Percentiles rank a stretch among this genome's conserved stretches.
Conservation (phyloP, 2,888 invertebrate species). For the Dynastes grantii region DNA sequence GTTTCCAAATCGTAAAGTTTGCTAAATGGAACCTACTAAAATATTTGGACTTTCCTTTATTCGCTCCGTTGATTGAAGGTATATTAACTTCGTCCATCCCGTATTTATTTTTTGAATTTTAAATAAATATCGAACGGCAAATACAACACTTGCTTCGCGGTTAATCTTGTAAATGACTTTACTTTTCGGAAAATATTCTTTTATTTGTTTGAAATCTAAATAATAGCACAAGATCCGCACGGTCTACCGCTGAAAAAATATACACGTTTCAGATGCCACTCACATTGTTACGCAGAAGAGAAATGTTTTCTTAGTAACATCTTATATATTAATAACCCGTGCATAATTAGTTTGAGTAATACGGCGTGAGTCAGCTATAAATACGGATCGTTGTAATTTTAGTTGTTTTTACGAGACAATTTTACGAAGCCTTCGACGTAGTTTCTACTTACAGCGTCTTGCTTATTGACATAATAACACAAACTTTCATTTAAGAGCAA, state of each 20-base stretch:
- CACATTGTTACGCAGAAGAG: neutral
- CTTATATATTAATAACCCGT: constrained; percentile 6
- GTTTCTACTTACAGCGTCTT: neutral
- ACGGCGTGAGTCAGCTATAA: neutral
- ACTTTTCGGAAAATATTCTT: constrained; percentile 3
- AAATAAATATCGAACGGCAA: neutral
- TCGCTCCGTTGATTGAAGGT: neutral
- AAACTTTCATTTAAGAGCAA: no score
- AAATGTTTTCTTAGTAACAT: constrained; percentile 4
- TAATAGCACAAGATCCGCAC: neutral
- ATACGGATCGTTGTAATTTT: no score
- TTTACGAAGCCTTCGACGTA: neutral
- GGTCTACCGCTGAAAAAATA: neutral
- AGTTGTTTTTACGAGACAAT: no score
- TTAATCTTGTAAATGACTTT: constrained; percentile 16
- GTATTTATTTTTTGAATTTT: constrained; percentile 20
- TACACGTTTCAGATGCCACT: constrained; percentile 4
- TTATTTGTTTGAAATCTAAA: constrained; percentile 11
- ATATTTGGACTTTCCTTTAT: constrained; percentile 22
- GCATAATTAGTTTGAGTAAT: neutral
- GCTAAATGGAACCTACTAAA: constrained; percentile 9
- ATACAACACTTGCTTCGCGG: neutral
- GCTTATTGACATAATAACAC: no score
- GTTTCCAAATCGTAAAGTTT: neutral
- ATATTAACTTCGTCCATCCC: neutral